Conservation (phyloP, 2,797 vertebrate species). For the Acrossocheilus fasciatus region DNA sequence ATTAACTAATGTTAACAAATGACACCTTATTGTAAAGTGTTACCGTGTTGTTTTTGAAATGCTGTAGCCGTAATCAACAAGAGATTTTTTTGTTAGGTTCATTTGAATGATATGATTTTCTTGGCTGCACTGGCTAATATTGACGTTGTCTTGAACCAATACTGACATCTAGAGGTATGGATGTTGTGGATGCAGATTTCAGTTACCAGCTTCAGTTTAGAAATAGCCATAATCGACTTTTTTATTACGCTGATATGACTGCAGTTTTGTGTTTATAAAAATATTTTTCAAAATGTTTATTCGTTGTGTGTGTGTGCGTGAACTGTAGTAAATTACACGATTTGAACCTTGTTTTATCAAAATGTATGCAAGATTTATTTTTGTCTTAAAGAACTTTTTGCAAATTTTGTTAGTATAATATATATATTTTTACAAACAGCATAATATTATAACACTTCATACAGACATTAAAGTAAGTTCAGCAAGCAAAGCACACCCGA, state of each 20-base stretch:
- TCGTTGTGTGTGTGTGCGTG: no score
- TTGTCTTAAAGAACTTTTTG: not conserved
- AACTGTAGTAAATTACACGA: not conserved
- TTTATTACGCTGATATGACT: not conserved
- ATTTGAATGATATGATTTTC: not conserved
- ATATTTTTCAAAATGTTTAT: not conserved
- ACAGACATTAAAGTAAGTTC: not conserved
- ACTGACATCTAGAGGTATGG: not conserved
- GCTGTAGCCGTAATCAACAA: not conserved
- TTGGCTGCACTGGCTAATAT: not conserved
- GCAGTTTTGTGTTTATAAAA: not conserved
- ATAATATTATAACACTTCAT: slow-evolving; percentile 1
- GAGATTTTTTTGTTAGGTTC: not conserved
- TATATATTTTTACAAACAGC: not conserved
- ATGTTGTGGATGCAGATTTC: not conserved
- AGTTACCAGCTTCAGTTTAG: not conserved
- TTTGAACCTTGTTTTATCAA: not conserved
- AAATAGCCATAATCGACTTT: not conserved
- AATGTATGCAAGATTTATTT: not conserved
- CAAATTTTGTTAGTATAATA: not conserved
- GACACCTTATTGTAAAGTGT: no score
- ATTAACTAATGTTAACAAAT: no score
- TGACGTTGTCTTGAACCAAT: not conserved
- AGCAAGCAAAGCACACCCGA: not conserved
- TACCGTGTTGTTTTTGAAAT: not conserved